Percentiles rank a stretch among this genome's conserved stretches.
Evolutionary conservation across 2,113 vertebrate species (phyloP).

Genomic region (Calypte anna): DNA sequence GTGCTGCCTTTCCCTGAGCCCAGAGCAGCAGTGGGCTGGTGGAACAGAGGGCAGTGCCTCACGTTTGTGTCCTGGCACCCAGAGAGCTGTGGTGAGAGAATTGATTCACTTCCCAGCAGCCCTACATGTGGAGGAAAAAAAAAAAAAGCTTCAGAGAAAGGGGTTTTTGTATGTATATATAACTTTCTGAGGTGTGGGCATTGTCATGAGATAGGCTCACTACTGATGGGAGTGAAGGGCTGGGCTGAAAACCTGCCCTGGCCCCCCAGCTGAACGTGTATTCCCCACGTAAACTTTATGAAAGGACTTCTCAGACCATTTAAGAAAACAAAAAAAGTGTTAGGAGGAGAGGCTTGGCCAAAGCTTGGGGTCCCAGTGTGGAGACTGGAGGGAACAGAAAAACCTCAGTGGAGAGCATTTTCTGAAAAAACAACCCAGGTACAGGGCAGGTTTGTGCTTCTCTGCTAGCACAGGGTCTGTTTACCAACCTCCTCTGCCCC

Average conservation of each 20-base stretch:
- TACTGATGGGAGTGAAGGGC: background rate
- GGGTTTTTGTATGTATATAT: rapidly evolving
- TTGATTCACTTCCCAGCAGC: background rate
- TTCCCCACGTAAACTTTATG: conserved; percentile 58
- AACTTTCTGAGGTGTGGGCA: background rate
- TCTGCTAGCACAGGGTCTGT: background rate
- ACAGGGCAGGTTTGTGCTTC: conserved; percentile 57
- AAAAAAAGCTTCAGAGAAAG: background rate
- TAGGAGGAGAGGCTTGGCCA: conserved; percentile 62
- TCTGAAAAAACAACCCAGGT: conserved; percentile 25
- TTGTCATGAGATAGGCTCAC: background rate
- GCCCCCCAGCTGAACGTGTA: background rate
- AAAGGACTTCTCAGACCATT: conserved; percentile 63
- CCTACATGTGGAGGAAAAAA: background rate
- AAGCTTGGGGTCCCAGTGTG: conserved; percentile 19
- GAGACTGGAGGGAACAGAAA: conserved; percentile 59
- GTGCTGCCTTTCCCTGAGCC: background rate
- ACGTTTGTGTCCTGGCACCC: background rate
- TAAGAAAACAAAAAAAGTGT: conserved; percentile 67
- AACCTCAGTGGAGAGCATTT: conserved; percentile 64
- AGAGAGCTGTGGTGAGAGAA: background rate
- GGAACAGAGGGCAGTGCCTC: background rate
- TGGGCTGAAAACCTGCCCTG: background rate
- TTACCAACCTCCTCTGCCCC: background rate
- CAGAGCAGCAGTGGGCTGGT: background rate